phyloP scores from a whole-genome alignment of 2,113 vertebrate species.

The Penelope pileata region DNA sequence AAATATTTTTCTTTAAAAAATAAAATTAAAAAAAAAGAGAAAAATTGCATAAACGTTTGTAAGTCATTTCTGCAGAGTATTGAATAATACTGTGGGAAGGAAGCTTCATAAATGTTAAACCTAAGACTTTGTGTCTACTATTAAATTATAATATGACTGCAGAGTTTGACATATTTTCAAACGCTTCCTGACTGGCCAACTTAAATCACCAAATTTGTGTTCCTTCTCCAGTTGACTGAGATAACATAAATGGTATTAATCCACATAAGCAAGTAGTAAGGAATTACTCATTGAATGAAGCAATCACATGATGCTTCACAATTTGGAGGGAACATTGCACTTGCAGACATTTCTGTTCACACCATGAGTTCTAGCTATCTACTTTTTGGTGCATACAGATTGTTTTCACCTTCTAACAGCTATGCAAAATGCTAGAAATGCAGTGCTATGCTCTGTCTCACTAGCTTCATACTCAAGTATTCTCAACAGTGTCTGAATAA shows the following conservation, averaged over 20 bases:
- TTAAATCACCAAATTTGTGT: background rate
- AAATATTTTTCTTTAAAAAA: background rate
- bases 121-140: background rate
- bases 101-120: background rate
- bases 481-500: background rate
- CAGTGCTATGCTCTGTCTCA: background rate
- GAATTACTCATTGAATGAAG: slow-evolving; percentile 3
- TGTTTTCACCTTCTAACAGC: background rate
- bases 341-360: background rate
- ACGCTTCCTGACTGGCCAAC: background rate
- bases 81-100: background rate
- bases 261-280: background rate
- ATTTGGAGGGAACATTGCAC: slow-evolving; percentile 45
- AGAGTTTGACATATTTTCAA: background rate
- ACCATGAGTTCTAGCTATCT: background rate
- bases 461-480: background rate
- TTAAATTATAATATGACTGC: background rate
- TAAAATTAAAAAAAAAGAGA: background rate
- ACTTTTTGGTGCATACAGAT: background rate
- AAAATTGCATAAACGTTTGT: background rate
- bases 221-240: slow-evolving; percentile 13
- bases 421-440: background rate
- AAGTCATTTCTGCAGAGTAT: background rate
- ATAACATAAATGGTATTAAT: background rate
- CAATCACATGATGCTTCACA: background rate